Evolutionary conservation across 2,797 vertebrate species (phyloP).

Genomic region (Parauchenoglanis ngamensis): DNA sequence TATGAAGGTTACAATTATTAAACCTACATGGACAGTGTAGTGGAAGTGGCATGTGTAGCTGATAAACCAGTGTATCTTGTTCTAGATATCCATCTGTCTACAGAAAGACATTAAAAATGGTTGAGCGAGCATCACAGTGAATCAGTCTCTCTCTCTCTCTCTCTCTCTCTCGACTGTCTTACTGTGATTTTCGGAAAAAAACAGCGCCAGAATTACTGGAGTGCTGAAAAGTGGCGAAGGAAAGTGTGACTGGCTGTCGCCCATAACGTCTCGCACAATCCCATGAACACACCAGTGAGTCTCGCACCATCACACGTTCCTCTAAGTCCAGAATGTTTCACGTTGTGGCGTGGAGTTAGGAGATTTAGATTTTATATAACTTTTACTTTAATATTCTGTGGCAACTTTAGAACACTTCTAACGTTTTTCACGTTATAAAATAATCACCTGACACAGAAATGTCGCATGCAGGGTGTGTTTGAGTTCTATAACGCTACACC

Average conservation of each 20-base stretch:
- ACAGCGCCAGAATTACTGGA: background rate
- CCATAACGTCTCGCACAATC: constrained; percentile 22
- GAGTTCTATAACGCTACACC: background rate
- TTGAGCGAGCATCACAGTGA: background rate
- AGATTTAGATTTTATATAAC: background rate
- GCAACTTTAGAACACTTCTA: background rate
- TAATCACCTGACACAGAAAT: background rate
- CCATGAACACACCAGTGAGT: constrained; percentile 7
- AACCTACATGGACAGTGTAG: background rate
- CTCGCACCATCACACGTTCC: background rate
- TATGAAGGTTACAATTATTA: background rate
- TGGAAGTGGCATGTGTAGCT: background rate
- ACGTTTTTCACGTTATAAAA: background rate
- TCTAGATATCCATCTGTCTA: background rate
- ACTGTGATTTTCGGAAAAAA: background rate
- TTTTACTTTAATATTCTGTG: background rate
- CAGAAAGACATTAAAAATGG: background rate
- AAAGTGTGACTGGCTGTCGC: constrained; percentile 49
- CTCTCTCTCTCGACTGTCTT: constrained; percentile 9
- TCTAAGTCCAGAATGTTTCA: background rate
- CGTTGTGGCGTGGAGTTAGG: background rate
- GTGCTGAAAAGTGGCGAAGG: constrained; percentile 16
- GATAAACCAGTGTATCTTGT: background rate
- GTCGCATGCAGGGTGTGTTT: background rate
- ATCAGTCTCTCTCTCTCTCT: constrained; percentile 12